Evolutionary conservation across 2,888 invertebrate species (phyloP).

Genomic region (Habrosyne pyritoides): DNA sequence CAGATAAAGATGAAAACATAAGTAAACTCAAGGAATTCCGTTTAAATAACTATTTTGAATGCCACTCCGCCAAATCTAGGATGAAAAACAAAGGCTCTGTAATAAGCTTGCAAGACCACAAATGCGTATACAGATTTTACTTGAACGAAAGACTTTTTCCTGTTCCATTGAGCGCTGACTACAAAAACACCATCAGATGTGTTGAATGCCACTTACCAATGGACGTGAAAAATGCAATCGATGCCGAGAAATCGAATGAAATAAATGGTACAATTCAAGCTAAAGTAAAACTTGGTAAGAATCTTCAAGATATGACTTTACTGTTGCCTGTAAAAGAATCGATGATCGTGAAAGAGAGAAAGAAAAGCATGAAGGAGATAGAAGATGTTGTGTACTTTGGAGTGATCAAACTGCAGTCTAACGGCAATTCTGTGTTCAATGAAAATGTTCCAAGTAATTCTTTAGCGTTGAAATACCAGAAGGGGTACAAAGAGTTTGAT

Average conservation of each 20-base stretch:
- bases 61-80: conserved; percentile 79
- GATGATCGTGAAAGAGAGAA: conserved; percentile 64
- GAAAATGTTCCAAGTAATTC: conserved; percentile 59
- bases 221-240: conserved; percentile 28
- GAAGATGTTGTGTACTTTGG: conserved; percentile 67
- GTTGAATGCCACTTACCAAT: conserved; percentile 76
- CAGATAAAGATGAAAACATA: conserved; percentile 43
- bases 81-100: conserved; percentile 46
- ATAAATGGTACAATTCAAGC: conserved; percentile 74
- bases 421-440: conserved; percentile 62
- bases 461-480: conserved; percentile 71
- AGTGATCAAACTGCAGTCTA: conserved; percentile 57
- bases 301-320: conserved; percentile 60
- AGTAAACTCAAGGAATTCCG: conserved; percentile 75
- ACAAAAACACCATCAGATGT: conserved; percentile 73
- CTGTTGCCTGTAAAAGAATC: conserved; percentile 66
- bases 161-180: conserved; percentile 73
- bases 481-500: conserved; percentile 59
- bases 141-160: conserved; percentile 84
- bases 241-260: conserved; percentile 20
- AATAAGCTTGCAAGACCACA: conserved; percentile 60
- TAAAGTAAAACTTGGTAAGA: conserved; percentile 59
- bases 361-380: conserved; percentile 40
- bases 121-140: conserved; percentile 81
- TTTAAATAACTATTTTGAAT: conserved; percentile 84